Evolutionary conservation across 2,797 vertebrate genomes (phyloP).

Genomic region (Amblyopsis hoosieri): DNA sequence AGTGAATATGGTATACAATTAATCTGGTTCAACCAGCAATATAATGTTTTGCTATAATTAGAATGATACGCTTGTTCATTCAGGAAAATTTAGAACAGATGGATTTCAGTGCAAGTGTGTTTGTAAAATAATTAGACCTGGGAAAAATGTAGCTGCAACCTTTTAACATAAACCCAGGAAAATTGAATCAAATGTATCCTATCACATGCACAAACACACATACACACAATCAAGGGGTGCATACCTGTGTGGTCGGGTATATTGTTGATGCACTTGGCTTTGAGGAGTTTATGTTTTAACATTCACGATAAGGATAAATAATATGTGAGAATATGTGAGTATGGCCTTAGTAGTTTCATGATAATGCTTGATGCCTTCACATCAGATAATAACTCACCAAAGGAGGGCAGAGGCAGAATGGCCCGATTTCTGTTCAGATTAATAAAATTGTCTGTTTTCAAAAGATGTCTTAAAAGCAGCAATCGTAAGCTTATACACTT

Average conservation of each 20-base stretch:
- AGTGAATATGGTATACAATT: neutral
- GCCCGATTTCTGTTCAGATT: no score
- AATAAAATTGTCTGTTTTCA: no score
- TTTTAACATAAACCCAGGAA: neutral
- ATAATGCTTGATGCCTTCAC: neutral
- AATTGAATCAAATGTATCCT: neutral
- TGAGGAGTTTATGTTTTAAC: no score
- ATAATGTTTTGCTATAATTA: neutral
- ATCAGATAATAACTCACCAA: neutral
- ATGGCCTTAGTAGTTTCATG: neutral
- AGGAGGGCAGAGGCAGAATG: no score
- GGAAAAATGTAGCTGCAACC: constrained; percentile 1
- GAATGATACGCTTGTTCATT: neutral
- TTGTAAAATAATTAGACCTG: neutral
- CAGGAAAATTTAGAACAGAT: constrained; percentile 1
- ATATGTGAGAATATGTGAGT: neutral
- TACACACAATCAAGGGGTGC: neutral
- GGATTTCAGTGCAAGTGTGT: constrained; percentile 4
- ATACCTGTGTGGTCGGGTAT: no score
- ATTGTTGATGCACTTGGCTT: no score
- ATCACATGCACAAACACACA: constrained; percentile 2
- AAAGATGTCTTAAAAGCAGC: no score
- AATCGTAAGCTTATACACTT: no score
- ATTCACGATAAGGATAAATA: neutral
- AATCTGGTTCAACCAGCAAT: neutral